Evolutionary conservation across 2,113 vertebrate genomes (phyloP), one percentile per base, ranked within the genome.

Genomic region (Alectura lathami): DNA sequence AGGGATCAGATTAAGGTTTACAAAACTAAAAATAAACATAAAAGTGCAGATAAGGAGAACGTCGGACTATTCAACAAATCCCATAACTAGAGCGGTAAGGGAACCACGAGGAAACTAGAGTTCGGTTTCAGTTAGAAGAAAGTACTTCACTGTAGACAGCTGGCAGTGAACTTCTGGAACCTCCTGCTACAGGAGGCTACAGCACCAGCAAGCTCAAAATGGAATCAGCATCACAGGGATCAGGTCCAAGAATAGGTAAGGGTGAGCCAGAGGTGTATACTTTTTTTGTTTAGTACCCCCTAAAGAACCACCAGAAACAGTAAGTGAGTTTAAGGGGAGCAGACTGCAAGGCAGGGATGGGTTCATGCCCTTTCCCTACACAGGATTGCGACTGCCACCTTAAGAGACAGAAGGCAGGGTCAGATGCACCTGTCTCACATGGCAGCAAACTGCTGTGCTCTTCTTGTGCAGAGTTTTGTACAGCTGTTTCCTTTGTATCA

Each of bases 321-420:
- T 9, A 23, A 66, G 36, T 17, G 34, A 50, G 26, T 51, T 57
- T 13, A 7, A 81, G 21, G 30, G 32, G 45, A 81, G 50, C 0
- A 8, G 38, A 29, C 21, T 7, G 48, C 47, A 70, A 34, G 29
- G 3, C 42, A 7, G 20, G 47, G 40, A 22, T 18, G 16, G 11
- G 53, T 45, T 67, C 22, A 29, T 22, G 24, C 0, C 3, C 22
- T 32, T 18, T 34, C 48, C 66, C 24, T 21, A 4, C 20, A 3
- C 0, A 21, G 47, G 17, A 10, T 3, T 26, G 50, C 18, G 21
- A 3, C 8, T 36, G 59, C 26, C 59, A 47, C 13, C 2, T 0
- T 43, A 1, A 23, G 32, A 74, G 14, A 9, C 17, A 63, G 56
- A 59, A 27, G 2, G 11, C 1, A 2, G n/a, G 12, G 30, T 60